Percentiles rank a stretch among this genome's conserved stretches.
Evolutionary conservation across 2,113 vertebrate genomes (phyloP).

Genomic region (Phyllostomus discolor): DNA sequence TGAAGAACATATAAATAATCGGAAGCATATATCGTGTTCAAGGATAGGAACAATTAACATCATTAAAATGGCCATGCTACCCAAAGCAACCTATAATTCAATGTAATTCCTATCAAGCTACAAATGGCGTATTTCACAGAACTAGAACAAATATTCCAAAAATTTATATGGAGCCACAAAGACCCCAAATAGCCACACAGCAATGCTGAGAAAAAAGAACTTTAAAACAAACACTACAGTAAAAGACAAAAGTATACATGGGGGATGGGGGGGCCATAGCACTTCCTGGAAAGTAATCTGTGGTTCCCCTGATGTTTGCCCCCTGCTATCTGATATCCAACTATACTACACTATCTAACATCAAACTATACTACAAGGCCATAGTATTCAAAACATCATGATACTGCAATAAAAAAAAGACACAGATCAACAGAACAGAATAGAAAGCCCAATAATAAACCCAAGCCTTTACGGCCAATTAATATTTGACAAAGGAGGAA

Average conservation of each 20-base stretch:
- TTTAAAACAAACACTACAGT: too few species aligned
- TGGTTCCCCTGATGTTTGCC: too few species aligned
- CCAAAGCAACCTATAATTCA: background rate
- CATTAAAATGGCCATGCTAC: background rate
- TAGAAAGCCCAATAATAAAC: background rate
- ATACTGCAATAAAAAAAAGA: background rate
- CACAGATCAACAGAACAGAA: background rate
- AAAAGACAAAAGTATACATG: too few species aligned
- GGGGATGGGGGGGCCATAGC: too few species aligned
- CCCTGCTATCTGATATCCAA: background rate
- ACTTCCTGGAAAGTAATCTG: too few species aligned
- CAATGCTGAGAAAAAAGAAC: background rate
- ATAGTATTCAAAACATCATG: background rate
- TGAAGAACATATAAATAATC: background rate
- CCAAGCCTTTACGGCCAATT: background rate
- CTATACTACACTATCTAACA: background rate
- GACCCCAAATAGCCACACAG: background rate
- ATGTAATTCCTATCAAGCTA: background rate
- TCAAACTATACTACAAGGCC: background rate
- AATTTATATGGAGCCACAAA: background rate
- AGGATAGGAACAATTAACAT: background rate
- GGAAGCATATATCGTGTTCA: background rate
- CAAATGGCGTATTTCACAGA: background rate
- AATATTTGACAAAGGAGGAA: background rate
- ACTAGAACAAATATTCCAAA: background rate